Base-by-base conservation (phyloP, 2,797 vertebrate species). In the Chromis chromis region DNA sequence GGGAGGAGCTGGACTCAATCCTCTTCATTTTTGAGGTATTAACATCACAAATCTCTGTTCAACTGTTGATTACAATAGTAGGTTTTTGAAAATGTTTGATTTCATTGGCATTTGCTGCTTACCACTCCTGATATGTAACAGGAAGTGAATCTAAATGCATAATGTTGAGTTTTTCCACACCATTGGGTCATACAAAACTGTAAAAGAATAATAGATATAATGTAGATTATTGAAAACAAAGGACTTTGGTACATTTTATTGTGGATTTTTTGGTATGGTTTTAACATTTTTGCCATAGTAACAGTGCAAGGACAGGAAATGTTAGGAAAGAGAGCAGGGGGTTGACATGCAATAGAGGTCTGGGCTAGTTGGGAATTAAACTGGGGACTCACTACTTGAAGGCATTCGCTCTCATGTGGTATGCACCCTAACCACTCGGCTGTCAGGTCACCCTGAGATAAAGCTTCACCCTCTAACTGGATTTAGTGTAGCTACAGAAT, bases 21-120 rank as follows among this genome's bases (percentile, higher is more conserved):
- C 96, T 99, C 89, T 99, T 98, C 93, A 99, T 99, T 94, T 99
- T 99, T 94, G 98, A 99, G 97, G 98, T 99, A 95, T 93, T 36
- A 6, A 2, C 56, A 21, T 21, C 28, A n/a, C 10, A 31, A 2
- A 28, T 59, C 16, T 59, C n/a, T 33, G 16, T 11, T 54, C 4
- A 21, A 71, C 7, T 7, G 1, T 3, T n/a, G 17, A 46, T 7
- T 19, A 46, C 6, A 13, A 46, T 46, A 36, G 3, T 8, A 19
- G 6, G 2, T n/a, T 46, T 36, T 36, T 33, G 1, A 19, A 19
- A 46, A 17, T 8, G 1, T n/a, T 28, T 44, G 1, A 65, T 44
- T 39, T 39, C 6, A 2, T 12, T 68, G 21, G 10, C 28, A 57
- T 64, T 50, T 64, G 17, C 22, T 44, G 21, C 27, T 42, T 0